Conservation (phyloP, 2,113 vertebrate genomes). For the Sciurus niger region DNA sequence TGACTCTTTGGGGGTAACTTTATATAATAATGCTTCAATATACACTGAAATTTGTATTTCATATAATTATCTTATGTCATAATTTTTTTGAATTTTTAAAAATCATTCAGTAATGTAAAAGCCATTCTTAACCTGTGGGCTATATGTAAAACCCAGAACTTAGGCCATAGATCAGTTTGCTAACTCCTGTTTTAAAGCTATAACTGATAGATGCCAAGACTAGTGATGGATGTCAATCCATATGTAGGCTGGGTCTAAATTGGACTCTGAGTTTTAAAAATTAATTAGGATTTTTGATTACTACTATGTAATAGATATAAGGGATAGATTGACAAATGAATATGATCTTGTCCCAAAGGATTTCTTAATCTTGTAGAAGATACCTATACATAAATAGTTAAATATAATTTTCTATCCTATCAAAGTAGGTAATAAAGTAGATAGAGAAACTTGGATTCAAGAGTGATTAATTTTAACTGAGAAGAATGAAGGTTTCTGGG, state of each 20-base stretch:
- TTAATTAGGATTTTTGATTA: slow-evolving; percentile 33
- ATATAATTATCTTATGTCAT: not conserved
- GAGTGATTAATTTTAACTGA: slow-evolving; percentile 59
- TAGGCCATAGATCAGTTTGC: not conserved
- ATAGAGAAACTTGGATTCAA: not conserved
- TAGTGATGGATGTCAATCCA: not conserved
- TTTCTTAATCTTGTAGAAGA: slow-evolving; percentile 14
- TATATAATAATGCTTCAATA: not conserved
- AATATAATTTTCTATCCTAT: not conserved
- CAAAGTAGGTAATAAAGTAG: not conserved
- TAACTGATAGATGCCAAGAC: not conserved
- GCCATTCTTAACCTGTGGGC: not conserved
- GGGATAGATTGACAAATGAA: not conserved
- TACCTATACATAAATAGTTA: not conserved
- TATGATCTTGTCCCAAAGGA: not conserved
- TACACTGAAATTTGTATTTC: not conserved
- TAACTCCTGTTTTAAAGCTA: not conserved
- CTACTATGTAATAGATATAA: not conserved
- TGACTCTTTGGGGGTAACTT: not conserved
- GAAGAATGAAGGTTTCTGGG: not conserved
- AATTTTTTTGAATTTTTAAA: not conserved
- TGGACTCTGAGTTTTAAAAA: not conserved
- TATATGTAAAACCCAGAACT: not conserved
- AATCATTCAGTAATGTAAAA: not conserved
- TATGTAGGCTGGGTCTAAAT: not conserved